Evolutionary conservation across 2,888 invertebrate species (phyloP).

Genomic region (Acheta domesticus): DNA sequence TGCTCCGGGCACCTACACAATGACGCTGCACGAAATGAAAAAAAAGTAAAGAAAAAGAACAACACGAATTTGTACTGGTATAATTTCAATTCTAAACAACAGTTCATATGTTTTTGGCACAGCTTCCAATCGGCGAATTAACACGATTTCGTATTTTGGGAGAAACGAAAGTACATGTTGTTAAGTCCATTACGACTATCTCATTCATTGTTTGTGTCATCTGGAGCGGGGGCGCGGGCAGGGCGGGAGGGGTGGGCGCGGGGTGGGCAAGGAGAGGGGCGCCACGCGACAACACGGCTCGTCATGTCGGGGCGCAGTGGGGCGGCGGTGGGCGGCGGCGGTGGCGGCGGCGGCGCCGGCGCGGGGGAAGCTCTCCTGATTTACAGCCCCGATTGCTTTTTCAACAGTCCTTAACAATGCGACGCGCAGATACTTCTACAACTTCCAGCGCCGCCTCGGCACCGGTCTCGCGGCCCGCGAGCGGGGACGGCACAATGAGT

Average conservation of each 20-base stretch:
- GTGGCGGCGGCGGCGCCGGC: background rate
- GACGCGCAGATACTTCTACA: background rate
- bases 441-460: background rate
- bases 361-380: background rate
- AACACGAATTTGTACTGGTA: background rate
- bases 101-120: background rate
- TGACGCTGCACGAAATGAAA: background rate
- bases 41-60: background rate
- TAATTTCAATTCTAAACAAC: slow-evolving; percentile 11
- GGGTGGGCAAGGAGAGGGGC: background rate
- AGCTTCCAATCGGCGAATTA: background rate
- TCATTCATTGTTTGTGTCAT: slow-evolving; percentile 18
- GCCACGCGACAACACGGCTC: too few relatives aligned
- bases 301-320: background rate
- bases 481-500: too few relatives aligned
- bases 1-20: slow-evolving; percentile 1
- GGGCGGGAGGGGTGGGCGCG: background rate
- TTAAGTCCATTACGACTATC: slow-evolving; percentile 8
- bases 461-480: too few relatives aligned
- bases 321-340: background rate
- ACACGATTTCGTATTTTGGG: background rate
- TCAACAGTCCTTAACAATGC: slow-evolving; percentile 18
- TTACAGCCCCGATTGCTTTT: background rate
- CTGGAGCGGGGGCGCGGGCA: background rate
- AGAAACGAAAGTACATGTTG: background rate